Base-by-base conservation (phyloP, 2,888 invertebrate species). In the Thereva nobilitata region DNA sequence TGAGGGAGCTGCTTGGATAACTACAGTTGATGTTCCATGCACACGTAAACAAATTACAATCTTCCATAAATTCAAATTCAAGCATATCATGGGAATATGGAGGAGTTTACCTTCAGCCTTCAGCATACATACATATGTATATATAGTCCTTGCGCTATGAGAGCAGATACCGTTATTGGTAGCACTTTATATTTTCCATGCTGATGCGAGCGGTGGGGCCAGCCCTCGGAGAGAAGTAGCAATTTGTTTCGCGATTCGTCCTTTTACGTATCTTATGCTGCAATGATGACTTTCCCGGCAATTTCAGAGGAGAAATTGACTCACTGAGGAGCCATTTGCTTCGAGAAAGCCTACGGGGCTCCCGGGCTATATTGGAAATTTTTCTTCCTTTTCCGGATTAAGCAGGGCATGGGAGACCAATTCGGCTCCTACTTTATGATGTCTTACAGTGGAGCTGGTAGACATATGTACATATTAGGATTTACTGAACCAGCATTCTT, bases 11-110 rank as follows among this genome's bases (percentile, higher is more conserved):
- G 41, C 35, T 40, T 10, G 9, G 41, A 49, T 34, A 50, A 40
- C 10, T 50, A 34, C 40, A 50, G 40, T 23, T n/a, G 49, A 45
- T 59, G 35, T 34, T 49, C n/a, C 40, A 35, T 41, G 50, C 38
- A 50, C 50, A 50, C 41, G 12, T 50, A 50, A 61, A 50, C 61
- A 50, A 50, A 50, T 61, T 61, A 50, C 41, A 50, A 59, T 61
- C 41, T 50, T 50, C 40, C 61, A 61, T 61, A 61, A 50, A 41
- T 61, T 61, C 50, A 61, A 50, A 61, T 61, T 40, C n/a, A 35
- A 34, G 23, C 23, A 23, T 23, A 23, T 23, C 23, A 6, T 50
- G 61, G 23, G 40, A 50, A 41, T 41, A 40, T 50, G n/a, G 40
- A 9, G 10, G 61, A 23, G 23, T 23, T 23, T 23, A 23, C 23